These are phyloP conservation scores for Anas platyrhynchos DNA, from an alignment of 2,113 vertebrate genomes.

Conservation along the genomic window DNA sequence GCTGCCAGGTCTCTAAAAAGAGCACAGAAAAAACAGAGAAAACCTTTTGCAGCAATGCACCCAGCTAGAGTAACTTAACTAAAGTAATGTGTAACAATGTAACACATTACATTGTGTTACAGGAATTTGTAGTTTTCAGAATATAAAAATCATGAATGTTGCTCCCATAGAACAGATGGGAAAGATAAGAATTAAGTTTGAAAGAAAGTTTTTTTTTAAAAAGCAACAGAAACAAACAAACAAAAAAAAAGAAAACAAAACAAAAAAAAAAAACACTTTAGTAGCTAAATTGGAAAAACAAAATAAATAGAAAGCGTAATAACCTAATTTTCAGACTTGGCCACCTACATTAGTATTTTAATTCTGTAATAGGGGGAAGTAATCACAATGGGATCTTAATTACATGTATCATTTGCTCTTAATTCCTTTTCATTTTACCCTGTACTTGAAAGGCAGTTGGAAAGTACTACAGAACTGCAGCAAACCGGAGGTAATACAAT, in stretches of 20 bases:
- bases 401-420: constrained; percentile 1
- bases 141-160: background rate
- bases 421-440: constrained; percentile 25
- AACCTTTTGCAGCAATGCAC: background rate
- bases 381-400: background rate
- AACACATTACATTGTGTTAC: background rate
- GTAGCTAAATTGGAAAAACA: background rate
- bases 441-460: background rate
- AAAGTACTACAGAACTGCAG: background rate
- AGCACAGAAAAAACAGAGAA: background rate
- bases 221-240: background rate
- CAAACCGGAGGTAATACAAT: background rate
- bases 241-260: background rate
- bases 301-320: background rate
- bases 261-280: background rate
- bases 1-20: background rate
- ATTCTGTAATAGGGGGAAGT: background rate
- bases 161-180: background rate
- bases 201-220: background rate
- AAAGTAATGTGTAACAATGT: background rate
- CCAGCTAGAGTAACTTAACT: rapidly evolving
- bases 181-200: background rate
- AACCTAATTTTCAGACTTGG: constrained; percentile 12
- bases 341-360: constrained; percentile 22
- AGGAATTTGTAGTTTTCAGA: background rate